Evolutionary conservation across 1,140 invertebrate species (phyloP).

Genomic region (Marisa cornuarietis): DNA sequence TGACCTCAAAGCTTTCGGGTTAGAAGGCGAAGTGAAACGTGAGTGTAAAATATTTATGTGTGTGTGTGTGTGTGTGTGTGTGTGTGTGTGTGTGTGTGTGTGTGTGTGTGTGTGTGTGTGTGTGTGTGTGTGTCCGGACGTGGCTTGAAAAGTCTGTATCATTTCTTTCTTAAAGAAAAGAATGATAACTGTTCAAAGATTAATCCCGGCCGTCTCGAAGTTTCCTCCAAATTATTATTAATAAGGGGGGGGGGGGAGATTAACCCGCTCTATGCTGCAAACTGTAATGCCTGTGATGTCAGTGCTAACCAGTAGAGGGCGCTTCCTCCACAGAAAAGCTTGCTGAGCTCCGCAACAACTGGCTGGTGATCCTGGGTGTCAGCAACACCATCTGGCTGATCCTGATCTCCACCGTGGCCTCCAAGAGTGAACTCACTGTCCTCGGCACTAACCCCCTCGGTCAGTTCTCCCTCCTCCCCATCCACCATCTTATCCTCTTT

Average conservation of each 20-base stretch:
- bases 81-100: not conserved
- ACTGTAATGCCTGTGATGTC: too few relatives aligned
- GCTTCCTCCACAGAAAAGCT: constrained; percentile 41
- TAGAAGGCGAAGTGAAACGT: constrained; percentile 52
- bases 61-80: not conserved
- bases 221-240: too few relatives aligned
- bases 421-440: constrained; percentile 40
- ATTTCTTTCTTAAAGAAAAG: too few relatives aligned
- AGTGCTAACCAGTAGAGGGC: too few relatives aligned
- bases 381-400: constrained; percentile 55
- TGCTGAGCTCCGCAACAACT: constrained; percentile 41
- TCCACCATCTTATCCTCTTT: not conserved
- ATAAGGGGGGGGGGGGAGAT: too few relatives aligned
- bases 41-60: not conserved
- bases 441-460: constrained; percentile 53
- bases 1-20: constrained; percentile 49
- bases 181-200: too few relatives aligned
- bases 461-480: constrained; percentile 20
- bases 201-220: too few relatives aligned
- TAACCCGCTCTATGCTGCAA: too few relatives aligned
- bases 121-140: too few relatives aligned
- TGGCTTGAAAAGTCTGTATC: too few relatives aligned
- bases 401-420: constrained; percentile 44
- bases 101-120: not conserved
- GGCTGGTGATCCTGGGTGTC: constrained; percentile 46